Evolutionary conservation across 1,140 invertebrate genomes (phyloP), one percentile per base, ranked within the genome.

Genomic region (Drosophila cardini): DNA sequence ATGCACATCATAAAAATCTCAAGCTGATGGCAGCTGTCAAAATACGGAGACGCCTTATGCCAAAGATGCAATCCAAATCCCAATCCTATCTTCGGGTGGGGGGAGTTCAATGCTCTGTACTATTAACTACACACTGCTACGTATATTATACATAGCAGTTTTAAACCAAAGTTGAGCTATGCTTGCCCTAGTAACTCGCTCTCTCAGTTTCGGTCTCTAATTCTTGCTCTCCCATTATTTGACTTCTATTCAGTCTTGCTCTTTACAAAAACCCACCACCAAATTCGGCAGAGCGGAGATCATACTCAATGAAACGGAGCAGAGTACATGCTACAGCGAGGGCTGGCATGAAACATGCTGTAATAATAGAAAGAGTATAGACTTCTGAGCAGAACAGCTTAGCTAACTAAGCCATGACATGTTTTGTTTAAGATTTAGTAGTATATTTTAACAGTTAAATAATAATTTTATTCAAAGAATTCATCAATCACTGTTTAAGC

Each of bases 1-100:
- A 87, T 68, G 64, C 34, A 15, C 46, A 52, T 78, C 64, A 56
- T 80, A 48, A 63, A 76, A 79, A 75, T 82, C 82, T 87, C 60
- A 42, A 15, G 43, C 30, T 71, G 63, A 34, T 61, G 63, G 42
- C 82, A 87, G 82, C 83, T 86, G 82, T 87, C 82, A 86, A 76
- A 86, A 86, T 87, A 86, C 63, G 76, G 71, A 68, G 79, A 83
- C 82, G 86, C 82, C 82, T 81, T 53, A 79, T 40, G 64, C 42
- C 48, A 16, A 43, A 69, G 46, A 50, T 42, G 63, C 45, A 21
- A 18, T 58, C 21, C 36, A 43, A 69, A 43, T 46, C 38, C 60
- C 45, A 21, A 18, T 58, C 32, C 36, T 7, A 61, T 32, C 30
- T 32, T 26, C 21, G 57, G 58, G 4, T 40, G 48, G 67, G 56